A percentile compares a stretch with the other conserved stretches of the same genome.
phyloP scores from a whole-genome alignment of 2,797 vertebrate species.

The Spheniscus humboldti region DNA sequence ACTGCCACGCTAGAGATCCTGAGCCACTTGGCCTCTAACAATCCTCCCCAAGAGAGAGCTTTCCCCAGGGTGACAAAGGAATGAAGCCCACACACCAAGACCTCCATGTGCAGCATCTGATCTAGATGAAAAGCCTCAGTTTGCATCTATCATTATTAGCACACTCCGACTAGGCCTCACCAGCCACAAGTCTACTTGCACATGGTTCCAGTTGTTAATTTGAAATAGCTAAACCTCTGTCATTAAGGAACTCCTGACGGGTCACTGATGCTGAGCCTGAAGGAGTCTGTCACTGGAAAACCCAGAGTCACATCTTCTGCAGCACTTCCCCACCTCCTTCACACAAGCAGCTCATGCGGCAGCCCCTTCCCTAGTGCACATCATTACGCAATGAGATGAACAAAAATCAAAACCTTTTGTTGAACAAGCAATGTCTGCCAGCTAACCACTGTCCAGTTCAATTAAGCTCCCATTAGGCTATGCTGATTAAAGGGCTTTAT shows the following conservation, averaged over 20 bases:
- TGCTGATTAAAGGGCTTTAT: not conserved
- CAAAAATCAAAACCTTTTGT: not conserved
- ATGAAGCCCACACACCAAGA: not conserved
- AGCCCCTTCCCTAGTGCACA: not conserved
- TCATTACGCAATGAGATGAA: not conserved
- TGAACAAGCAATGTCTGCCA: not conserved
- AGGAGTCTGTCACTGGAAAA: not conserved
- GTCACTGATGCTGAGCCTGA: not conserved
- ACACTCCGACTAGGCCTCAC: fast-evolving
- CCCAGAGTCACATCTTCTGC: not conserved
- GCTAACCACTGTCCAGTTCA: not conserved
- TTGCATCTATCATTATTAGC: not conserved
- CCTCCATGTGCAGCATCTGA: not conserved
- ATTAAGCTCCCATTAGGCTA: not conserved
- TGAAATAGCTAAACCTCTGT: not conserved
- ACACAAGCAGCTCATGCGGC: not conserved
- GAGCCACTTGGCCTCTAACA: not conserved
- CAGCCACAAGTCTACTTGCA: not conserved
- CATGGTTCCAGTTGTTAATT: fast-evolving
- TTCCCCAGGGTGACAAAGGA: not conserved
- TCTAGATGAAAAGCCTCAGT: not conserved
- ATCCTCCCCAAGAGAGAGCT: not conserved
- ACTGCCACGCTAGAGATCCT: not conserved
- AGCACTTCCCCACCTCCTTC: not conserved
- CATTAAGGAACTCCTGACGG: not conserved